Evolutionary conservation across 2,113 vertebrate species (phyloP).

Genomic region (Prietella phreatophila): DNA sequence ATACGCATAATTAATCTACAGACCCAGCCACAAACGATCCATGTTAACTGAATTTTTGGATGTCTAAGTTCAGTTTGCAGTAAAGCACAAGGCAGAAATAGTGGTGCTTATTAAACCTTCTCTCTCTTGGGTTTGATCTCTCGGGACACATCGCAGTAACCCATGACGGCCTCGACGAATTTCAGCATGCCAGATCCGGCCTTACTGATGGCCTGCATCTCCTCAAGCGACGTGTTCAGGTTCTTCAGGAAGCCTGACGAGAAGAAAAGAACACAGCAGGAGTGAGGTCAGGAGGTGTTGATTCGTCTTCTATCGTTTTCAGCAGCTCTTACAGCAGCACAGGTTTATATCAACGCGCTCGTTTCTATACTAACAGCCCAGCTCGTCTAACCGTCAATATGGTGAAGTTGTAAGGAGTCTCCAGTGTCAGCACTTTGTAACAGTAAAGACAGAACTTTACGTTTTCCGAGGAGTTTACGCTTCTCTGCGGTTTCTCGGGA

Average conservation of each 20-base stretch:
- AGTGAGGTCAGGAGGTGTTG: background rate
- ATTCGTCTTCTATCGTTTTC: background rate
- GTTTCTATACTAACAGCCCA: background rate
- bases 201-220: slow-evolving; percentile 93
- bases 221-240: slow-evolving; percentile 81
- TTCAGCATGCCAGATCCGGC: slow-evolving; percentile 94
- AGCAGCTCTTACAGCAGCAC: background rate
- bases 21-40: too few relatives aligned
- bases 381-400: background rate
- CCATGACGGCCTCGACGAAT: slow-evolving; percentile 91
- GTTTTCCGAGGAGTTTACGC: too few relatives aligned
- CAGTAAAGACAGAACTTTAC: background rate
- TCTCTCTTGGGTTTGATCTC: slow-evolving; percentile 93
- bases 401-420: background rate
- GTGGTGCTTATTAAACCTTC: slow-evolving; percentile 73
- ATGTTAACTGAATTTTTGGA: background rate
- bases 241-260: slow-evolving; percentile 80
- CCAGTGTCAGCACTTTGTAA: background rate
- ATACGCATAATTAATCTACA: background rate
- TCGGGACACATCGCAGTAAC: slow-evolving; percentile 86
- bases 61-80: background rate
- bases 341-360: background rate
- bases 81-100: background rate
- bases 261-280: background rate
- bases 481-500: too few relatives aligned